Conservation (phyloP, 2,797 vertebrate genomes). For the Eidolon dupreanum region DNA sequence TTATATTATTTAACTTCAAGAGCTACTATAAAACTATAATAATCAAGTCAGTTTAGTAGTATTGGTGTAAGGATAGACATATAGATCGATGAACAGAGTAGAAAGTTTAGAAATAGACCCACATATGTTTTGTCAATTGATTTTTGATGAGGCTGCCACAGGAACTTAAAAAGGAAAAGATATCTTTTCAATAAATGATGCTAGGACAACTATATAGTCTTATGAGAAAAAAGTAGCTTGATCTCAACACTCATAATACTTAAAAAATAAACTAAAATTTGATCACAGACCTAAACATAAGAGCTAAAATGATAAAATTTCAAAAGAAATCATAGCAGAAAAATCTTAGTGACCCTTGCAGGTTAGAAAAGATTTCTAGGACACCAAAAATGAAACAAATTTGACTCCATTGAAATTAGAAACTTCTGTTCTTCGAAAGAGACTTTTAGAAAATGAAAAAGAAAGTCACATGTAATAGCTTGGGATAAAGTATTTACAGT, state of each 20-base stretch:
- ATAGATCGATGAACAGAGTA: neutral
- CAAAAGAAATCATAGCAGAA: slow-evolving; percentile 14
- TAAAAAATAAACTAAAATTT: slow-evolving; percentile 32
- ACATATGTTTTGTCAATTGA: neutral
- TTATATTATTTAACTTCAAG: neutral
- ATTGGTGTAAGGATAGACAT: neutral
- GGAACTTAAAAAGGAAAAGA: slow-evolving; percentile 13
- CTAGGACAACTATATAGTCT: neutral
- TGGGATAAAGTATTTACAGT: neutral
- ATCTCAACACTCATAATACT: neutral
- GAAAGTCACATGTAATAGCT: neutral
- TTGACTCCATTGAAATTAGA: neutral
- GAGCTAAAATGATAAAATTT: slow-evolving; percentile 16
- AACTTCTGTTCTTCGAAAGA: slow-evolving; percentile 15
- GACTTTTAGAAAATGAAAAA: slow-evolving; percentile 34
- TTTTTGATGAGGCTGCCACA: neutral
- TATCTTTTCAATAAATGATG: slow-evolving; percentile 17
- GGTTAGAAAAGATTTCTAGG: neutral
- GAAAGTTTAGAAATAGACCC: neutral
- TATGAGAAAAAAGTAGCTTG: neutral
- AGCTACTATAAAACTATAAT: neutral
- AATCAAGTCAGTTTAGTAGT: neutral
- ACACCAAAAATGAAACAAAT: neutral
- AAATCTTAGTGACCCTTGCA: neutral
- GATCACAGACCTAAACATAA: slow-evolving; percentile 20